phyloP scores from a whole-genome alignment of 2,797 vertebrate species.

The Tokudaia tokunoshimensis region DNA sequence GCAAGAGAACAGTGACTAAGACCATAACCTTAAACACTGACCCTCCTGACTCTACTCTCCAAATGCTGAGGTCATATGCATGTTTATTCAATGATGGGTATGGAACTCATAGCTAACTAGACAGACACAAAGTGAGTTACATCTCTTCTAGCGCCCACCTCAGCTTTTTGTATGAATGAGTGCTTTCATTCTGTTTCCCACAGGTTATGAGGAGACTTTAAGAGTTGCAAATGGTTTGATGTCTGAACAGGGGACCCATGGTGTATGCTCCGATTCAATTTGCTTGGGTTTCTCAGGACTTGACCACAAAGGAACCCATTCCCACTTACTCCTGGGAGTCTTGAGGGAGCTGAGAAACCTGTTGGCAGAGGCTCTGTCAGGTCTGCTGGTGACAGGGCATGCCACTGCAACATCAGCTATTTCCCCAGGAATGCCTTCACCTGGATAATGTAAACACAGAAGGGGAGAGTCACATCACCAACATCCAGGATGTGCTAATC shows the following conservation, averaged over 20 bases:
- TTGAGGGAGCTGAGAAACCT: background rate
- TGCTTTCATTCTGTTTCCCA: background rate
- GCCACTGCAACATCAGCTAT: background rate
- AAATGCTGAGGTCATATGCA: background rate
- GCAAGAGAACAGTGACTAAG: background rate
- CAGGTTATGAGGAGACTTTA: background rate
- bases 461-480: background rate
- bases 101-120: background rate
- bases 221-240: background rate
- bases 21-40: background rate
- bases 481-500: accelerated
- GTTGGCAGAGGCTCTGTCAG: background rate
- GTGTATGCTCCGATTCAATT: background rate
- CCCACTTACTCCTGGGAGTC: background rate
- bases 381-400: background rate
- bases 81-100: background rate
- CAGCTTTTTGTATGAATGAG: background rate
- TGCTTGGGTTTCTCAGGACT: background rate
- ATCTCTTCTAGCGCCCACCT: background rate
- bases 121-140: background rate
- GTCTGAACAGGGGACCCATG: background rate
- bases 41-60: background rate
- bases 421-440: background rate
- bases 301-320: background rate
- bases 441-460: background rate